Base-by-base conservation (phyloP, 2,888 invertebrate species). In the Dorcus hopei region DNA sequence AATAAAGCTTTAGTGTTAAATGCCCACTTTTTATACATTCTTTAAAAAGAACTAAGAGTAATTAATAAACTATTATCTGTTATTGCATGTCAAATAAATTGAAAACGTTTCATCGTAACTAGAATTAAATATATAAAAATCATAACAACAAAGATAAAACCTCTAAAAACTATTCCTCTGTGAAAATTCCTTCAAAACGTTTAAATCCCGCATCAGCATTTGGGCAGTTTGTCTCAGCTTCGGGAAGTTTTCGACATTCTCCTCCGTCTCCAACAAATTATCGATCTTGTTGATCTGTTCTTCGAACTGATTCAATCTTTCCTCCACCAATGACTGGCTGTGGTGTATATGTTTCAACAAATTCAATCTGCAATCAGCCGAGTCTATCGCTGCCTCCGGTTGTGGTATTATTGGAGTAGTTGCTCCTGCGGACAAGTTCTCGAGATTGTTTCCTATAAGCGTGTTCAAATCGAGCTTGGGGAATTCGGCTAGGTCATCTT, bases 361-460 rank as follows among this genome's bases (percentile, higher is more conserved):
- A 55, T 90, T 86, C 69, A 87, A 82, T 65, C 90, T 85, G 68
- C 94, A 94, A 74, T 88, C 90, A 48, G 85, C 81, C 48, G 89
- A 85, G 77, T 93, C 90, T 57, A 93, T 93, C 2, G 91, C 87
- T 9, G 90, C 90, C 75, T 93, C 92, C 0, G 93, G 93, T 76
- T 88, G 86, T 9, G 92, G 93, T 63, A 85, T 85, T 49, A 72
- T 74, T 0, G 76, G 74, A 9, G 51, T 50, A 1, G 19, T 19
- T 11, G 61, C 64, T 11, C 59, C 58, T 39, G 53, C 43, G 47
- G 66, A 49, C 9, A 65, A 41, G 16, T 65, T 65, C 9, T 66
- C 64, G 49, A 70, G 58, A 59, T 65, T 68, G 45, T 71, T 72
- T 14, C 70, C 71, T 63, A 75, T 72, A 47, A 74, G 56, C 6